phyloP scores from a whole-genome alignment of 2,888 invertebrate species.

The Syrphus vitripennis region DNA sequence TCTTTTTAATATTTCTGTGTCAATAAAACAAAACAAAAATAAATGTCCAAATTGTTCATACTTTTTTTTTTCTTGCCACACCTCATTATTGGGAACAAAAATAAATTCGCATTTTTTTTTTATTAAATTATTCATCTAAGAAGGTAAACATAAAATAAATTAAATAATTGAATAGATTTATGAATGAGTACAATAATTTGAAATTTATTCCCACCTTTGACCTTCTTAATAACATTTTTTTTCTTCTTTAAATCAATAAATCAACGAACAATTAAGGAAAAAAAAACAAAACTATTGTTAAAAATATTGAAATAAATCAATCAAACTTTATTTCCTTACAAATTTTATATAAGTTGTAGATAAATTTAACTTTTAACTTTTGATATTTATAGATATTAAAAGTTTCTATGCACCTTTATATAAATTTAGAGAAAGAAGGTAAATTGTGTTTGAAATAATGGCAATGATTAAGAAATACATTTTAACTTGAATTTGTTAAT shows the following conservation, averaged over 20 bases:
- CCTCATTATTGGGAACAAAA: neutral
- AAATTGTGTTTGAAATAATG: neutral
- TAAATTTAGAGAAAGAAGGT: neutral
- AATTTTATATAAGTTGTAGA: neutral
- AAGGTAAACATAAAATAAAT: neutral
- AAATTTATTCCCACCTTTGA: neutral
- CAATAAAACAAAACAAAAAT: neutral
- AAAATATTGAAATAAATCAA: neutral
- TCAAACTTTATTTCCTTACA: conserved; percentile 3
- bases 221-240: neutral
- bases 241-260: neutral
- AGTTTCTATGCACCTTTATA: neutral
- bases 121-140: neutral
- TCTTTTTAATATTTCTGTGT: neutral
- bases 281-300: neutral
- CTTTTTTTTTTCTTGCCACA: neutral
- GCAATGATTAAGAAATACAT: neutral
- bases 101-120: neutral
- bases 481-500: neutral
- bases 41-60: neutral
- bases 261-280: neutral
- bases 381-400: neutral
- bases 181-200: neutral
- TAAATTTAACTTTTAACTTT: neutral
- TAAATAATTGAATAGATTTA: neutral